A percentile compares a stretch with the other conserved stretches of the same genome.
phyloP scores from a whole-genome alignment of 2,113 vertebrate genomes.

The Sceloporus tristichus region DNA sequence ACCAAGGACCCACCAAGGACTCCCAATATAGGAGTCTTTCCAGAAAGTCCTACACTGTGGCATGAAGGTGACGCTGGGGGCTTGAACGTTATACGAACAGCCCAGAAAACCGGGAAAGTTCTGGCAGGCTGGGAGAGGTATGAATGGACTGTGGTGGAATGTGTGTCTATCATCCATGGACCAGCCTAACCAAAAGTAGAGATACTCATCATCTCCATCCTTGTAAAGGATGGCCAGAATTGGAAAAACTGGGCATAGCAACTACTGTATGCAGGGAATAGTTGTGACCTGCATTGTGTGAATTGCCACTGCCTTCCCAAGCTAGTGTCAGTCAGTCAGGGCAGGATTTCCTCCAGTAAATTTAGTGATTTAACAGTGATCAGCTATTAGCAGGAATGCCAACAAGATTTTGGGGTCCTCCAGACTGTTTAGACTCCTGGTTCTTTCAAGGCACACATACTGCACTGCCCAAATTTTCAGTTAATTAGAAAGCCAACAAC shows the following conservation, averaged over 20 bases:
- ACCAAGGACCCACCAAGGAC: no score
- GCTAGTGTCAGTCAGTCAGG: not conserved
- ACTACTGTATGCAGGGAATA: not conserved
- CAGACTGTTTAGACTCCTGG: not conserved
- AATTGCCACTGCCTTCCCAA: not conserved
- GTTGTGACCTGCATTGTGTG: no score
- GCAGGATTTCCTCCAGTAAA: not conserved
- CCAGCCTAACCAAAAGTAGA: not conserved
- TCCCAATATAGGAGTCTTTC: not conserved
- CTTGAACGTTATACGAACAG: not conserved
- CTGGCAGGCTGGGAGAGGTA: not conserved
- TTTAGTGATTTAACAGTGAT: not conserved
- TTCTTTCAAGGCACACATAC: not conserved
- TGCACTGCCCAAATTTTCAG: not conserved
- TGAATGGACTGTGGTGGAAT: not conserved
- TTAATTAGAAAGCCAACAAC: not conserved
- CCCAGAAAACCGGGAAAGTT: not conserved
- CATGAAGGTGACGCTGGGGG: not conserved
- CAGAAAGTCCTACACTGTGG: not conserved
- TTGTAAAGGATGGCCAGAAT: not conserved
- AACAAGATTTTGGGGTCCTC: not conserved
- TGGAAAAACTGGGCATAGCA: not conserved
- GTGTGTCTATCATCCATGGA: not conserved
- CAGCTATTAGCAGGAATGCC: not conserved
- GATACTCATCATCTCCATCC: not conserved